Base-by-base conservation (phyloP, 2,113 vertebrate genomes). In the Indicator maculatus region DNA sequence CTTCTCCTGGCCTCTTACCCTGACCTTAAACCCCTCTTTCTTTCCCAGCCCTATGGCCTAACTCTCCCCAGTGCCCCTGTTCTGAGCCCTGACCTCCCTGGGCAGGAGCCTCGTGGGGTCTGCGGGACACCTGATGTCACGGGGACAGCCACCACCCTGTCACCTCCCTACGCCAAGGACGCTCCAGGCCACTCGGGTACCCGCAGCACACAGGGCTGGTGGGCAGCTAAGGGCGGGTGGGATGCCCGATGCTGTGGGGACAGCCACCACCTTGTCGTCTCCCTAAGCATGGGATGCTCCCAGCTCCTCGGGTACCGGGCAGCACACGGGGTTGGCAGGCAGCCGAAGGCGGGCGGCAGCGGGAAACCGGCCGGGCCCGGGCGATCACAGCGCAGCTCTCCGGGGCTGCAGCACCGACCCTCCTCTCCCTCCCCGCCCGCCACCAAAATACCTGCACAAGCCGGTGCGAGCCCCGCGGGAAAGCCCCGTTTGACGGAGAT, bases 131-230 rank as follows among this genome's bases (percentile, higher is more conserved):
- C 20, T 4, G 52, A 14, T 9, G 38, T 2, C 9, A 5, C 2
- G 14, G 80, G 53, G 30, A 11, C 27, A 6, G 50, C 55, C 55
- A 56, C 60, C 24, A 27, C 26, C 30, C 65, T 24, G 21, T n/a
- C 12, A 18, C 59, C 5, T 3, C 20, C 5, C 61, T 56, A 0
- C 6, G 18, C 53, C 64, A 0, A 71, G 20, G 56, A 18, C 5
- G 78, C 45, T 4, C 44, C 74, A 83, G 2, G 50, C 64, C 63
- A 47, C 2, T 4, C 31, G 65, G 67, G 4, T 12, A 7, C 75
- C 82, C 26, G 30, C 59, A 4, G 69, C 77, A 23, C 80, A 27
- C 4, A 27, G 69, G 83, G 59, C 27, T 30, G 16, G 55, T 56
- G 55, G 55, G 27, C 55, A 20, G 41, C 30, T 30, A 13, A 31